Percentiles rank a stretch among this genome's conserved stretches.
Evolutionary conservation across 2,113 vertebrate species (phyloP).

Genomic region (Vireo altiloquus): DNA sequence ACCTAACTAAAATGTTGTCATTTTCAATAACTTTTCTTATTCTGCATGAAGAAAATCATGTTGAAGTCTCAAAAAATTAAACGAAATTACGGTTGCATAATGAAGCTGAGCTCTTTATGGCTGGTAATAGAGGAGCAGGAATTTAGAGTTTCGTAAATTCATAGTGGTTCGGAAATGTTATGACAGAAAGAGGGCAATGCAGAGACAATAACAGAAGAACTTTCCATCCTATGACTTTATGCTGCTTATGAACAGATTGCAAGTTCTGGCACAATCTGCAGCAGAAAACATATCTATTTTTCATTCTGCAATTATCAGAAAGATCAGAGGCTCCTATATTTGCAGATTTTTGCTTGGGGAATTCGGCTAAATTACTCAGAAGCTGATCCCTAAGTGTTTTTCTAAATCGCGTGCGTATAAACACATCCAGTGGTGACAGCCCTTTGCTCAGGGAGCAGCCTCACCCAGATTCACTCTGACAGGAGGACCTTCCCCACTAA

Average conservation of each 20-base stretch:
- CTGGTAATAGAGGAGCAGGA: constrained; percentile 2
- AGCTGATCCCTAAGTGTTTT: not conserved
- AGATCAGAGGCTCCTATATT: not conserved
- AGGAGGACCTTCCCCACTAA: not conserved
- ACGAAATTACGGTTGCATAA: not conserved
- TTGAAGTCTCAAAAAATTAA: constrained; percentile 35
- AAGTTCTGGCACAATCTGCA: constrained; percentile 6
- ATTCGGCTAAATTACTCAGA: not conserved
- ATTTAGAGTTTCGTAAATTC: constrained; percentile 21
- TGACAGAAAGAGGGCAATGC: constrained; percentile 59
- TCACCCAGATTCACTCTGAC: not conserved
- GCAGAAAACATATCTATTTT: constrained; percentile 11
- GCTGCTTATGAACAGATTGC: constrained; percentile 17
- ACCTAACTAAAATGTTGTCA: constrained; percentile 27
- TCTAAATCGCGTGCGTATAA: fast-evolving
- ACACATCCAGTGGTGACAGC: not conserved
- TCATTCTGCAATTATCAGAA: constrained; percentile 9
- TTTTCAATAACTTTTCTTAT: constrained; percentile 1
- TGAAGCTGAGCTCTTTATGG: constrained; percentile 16
- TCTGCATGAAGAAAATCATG: constrained; percentile 16
- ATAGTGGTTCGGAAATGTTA: not conserved
- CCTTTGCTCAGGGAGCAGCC: not conserved
- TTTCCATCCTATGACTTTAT: constrained; percentile 9
- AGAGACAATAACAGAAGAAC: constrained; percentile 30
- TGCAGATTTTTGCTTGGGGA: not conserved